Percentiles rank a stretch among this genome's conserved stretches.
phyloP scores from a whole-genome alignment of 2,113 vertebrate genomes.

The Catagonus wagneri region DNA sequence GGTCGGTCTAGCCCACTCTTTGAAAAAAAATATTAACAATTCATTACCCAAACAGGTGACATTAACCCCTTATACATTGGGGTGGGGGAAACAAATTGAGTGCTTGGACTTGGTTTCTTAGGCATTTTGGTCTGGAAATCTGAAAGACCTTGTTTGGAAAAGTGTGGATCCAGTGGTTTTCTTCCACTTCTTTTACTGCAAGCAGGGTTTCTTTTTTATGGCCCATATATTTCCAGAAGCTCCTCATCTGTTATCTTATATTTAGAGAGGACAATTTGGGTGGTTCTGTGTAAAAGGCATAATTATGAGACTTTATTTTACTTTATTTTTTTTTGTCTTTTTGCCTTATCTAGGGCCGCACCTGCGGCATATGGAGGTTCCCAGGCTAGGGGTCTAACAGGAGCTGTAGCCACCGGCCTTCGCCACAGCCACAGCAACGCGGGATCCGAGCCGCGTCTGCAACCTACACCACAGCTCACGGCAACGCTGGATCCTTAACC shows the following conservation, averaged over 20 bases:
- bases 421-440: too few species aligned
- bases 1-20: conserved; percentile 72
- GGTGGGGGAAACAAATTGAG: not conserved
- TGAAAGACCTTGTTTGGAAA: not conserved
- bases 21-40: conserved; percentile 70
- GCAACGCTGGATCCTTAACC: too few species aligned
- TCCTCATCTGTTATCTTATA: conserved; percentile 18
- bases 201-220: conserved; percentile 34
- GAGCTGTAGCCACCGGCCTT: too few species aligned
- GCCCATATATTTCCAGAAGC: not conserved
- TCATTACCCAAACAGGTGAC: conserved; percentile 70
- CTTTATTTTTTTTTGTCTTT: too few species aligned
- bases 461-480: too few species aligned
- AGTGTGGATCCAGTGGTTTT: not conserved
- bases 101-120: not conserved
- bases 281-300: not conserved
- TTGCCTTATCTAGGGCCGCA: too few species aligned
- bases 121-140: not conserved
- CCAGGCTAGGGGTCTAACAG: too few species aligned
- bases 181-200: not conserved
- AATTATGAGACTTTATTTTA: too few species aligned
- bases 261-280: not conserved
- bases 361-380: too few species aligned
- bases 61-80: conserved; percentile 51
- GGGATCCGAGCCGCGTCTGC: too few species aligned